Evolutionary conservation across 2,888 invertebrate genomes (phyloP), one percentile per base, ranked within the genome.

Genomic region (Drosophila meridiana): DNA sequence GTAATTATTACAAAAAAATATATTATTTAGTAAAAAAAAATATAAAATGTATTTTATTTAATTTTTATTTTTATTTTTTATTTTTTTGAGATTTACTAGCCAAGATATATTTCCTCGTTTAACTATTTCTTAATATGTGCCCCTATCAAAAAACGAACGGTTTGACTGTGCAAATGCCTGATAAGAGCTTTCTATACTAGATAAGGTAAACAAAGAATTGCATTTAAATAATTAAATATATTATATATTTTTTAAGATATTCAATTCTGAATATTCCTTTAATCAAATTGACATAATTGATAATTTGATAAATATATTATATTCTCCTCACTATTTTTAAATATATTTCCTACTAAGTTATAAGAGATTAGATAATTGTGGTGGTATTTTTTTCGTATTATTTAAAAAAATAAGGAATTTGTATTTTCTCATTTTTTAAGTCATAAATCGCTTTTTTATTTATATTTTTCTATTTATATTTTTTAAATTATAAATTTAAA

Each of bases 151-250:
- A 26, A 52, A 3, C 13, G 13, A 13, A 20, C 52, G 7, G 7
- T 14, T 53, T 53, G 36, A 8, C 20, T 36, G 13, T 32, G 0
- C 8, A 11, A 32, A 36, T 26, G 13, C 4, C 53, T 36, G 53
- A 55, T 55, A 28, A 55, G 26, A 52, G 1, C 20, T 36, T 34
- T 20, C 20, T 36, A 52, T 38, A 28, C 26, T 36, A 14, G 7
- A 26, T 52, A 38, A 38, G 34, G 20, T 34, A 34, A 34, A 7
- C 6, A 4, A 26, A 20, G 13, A 13, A 0, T 7, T 26, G 26
- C 3, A 52, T 52, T 36, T 13, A 36, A 52, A 20, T 34, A 52
- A 52, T 36, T 52, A 52, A 34, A 52, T 50, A 52, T 50, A 50
- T 2, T 50, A 32, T 50, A 20, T 32, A 32, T 28, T 14, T 14